These are phyloP conservation scores for Varroa destructor DNA, from an alignment of 1,140 invertebrate genomes.

Conservation along the genomic window DNA sequence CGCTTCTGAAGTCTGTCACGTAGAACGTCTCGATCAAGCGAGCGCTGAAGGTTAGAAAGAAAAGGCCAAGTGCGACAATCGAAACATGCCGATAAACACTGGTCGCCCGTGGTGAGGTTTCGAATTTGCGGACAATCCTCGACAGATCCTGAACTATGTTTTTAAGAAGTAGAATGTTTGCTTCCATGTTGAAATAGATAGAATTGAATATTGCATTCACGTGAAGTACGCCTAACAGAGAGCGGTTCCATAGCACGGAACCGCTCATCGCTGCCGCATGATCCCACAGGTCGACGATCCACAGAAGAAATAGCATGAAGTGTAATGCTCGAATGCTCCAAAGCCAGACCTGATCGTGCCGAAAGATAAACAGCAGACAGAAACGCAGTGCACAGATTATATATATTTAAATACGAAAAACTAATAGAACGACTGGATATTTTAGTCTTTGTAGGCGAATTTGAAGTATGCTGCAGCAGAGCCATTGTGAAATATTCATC, in stretches of 20 bases:
- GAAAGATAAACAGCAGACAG: no score
- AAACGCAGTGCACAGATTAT: no score
- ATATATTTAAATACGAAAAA: no score
- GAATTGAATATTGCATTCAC: conserved; percentile 18
- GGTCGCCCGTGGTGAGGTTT: neutral
- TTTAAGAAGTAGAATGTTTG: neutral
- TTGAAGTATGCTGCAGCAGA: no score
- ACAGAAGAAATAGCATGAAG: conserved; percentile 1
- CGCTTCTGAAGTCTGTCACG: conserved; percentile 5
- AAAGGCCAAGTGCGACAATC: conserved; percentile 5
- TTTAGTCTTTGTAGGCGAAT: no score
- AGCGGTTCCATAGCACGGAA: conserved; percentile 22
- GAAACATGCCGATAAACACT: conserved; percentile 14
- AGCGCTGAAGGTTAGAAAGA: conserved; percentile 3
- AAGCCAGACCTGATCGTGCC: neutral
- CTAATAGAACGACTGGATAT: no score
- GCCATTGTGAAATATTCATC: no score
- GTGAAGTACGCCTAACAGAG: conserved; percentile 1
- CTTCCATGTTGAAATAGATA: conserved; percentile 16
- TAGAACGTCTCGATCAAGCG: conserved; percentile 24
- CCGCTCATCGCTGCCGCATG: conserved; percentile 16
- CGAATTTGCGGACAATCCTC: conserved; percentile 22
- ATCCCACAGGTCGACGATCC: conserved; percentile 15
- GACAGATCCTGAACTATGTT: neutral
- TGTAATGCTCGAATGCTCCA: conserved; percentile 16